These are phyloP conservation scores for Sturmia bella DNA, from an alignment of 2,888 invertebrate genomes.

Conservation along the genomic window DNA sequence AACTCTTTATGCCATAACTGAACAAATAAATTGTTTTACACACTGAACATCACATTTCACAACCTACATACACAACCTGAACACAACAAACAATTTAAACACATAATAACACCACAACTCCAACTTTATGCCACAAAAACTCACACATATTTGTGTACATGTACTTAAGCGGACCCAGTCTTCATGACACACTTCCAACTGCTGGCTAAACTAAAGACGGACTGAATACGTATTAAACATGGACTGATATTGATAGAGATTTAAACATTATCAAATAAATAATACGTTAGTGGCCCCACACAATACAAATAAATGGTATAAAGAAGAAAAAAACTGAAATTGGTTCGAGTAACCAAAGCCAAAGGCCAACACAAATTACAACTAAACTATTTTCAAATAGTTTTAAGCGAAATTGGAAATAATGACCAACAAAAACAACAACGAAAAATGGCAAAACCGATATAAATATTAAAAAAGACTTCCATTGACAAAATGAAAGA, in stretches of 20 bases:
- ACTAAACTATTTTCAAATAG: conserved; percentile 53
- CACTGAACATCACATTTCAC: conserved; percentile 67
- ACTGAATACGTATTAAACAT: conserved; percentile 48
- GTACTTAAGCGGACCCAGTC: not conserved
- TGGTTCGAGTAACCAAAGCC: conserved; percentile 54
- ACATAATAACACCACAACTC: conserved; percentile 45
- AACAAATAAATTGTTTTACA: conserved; percentile 48
- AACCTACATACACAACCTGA: conserved; percentile 72
- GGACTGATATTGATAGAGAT: conserved; percentile 59
- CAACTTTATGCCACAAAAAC: conserved; percentile 43
- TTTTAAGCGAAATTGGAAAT: conserved; percentile 1
- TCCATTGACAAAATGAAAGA: conserved; percentile 51
- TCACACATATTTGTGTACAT: no score
- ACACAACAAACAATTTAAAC: conserved; percentile 53
- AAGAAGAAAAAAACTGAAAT: conserved; percentile 4
- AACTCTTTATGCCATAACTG: not conserved
- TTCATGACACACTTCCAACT: conserved; percentile 2
- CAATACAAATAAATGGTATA: conserved; percentile 40
- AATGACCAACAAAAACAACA: no score
- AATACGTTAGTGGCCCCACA: conserved; percentile 46
- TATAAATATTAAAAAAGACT: conserved; percentile 39
- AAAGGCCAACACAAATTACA: conserved; percentile 66
- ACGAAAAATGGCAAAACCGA: conserved; percentile 3
- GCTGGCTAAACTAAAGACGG: conserved; percentile 11
- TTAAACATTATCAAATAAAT: conserved; percentile 59